Evolutionary conservation across 2,888 invertebrate genomes (phyloP).

Genomic region (Hofmannophila pseudospretella): DNA sequence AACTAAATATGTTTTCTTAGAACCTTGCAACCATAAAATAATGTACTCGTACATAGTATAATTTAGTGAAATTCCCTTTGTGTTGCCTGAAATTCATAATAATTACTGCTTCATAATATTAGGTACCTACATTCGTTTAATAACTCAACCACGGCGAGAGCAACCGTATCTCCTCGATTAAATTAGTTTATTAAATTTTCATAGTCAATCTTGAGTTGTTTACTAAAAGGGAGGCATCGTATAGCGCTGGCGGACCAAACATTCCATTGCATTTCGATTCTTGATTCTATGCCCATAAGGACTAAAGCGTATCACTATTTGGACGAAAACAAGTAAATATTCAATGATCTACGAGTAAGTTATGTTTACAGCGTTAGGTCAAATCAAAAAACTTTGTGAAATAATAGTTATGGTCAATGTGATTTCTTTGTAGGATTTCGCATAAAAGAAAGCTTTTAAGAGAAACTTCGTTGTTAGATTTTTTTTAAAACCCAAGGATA

Average conservation of each 20-base stretch:
- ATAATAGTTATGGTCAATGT: too few relatives aligned
- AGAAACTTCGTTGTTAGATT: too few relatives aligned
- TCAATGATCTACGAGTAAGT: too few relatives aligned
- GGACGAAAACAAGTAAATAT: not conserved
- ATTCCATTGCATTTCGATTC: slow-evolving; percentile 12
- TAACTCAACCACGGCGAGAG: slow-evolving; percentile 43
- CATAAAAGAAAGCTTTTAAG: too few relatives aligned
- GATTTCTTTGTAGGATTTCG: too few relatives aligned
- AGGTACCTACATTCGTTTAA: slow-evolving; percentile 25
- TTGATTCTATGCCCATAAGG: not conserved
- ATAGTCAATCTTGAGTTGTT: slow-evolving; percentile 87
- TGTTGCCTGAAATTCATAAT: not conserved
- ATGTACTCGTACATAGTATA: too few relatives aligned
- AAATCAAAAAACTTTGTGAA: too few relatives aligned
- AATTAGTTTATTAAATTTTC: slow-evolving; percentile 87
- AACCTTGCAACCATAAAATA: not conserved
- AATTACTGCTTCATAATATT: not conserved
- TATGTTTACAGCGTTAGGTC: too few relatives aligned
- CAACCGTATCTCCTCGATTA: slow-evolving; percentile 75
- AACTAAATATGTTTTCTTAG: not conserved
- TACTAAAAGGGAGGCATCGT: slow-evolving; percentile 76
- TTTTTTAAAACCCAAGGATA: too few relatives aligned
- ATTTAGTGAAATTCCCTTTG: too few relatives aligned
- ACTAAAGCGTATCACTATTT: not conserved
- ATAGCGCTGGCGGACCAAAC: slow-evolving; percentile 25